Base-by-base conservation (phyloP, 2,113 vertebrate genomes). In the Centropus bengalensis region DNA sequence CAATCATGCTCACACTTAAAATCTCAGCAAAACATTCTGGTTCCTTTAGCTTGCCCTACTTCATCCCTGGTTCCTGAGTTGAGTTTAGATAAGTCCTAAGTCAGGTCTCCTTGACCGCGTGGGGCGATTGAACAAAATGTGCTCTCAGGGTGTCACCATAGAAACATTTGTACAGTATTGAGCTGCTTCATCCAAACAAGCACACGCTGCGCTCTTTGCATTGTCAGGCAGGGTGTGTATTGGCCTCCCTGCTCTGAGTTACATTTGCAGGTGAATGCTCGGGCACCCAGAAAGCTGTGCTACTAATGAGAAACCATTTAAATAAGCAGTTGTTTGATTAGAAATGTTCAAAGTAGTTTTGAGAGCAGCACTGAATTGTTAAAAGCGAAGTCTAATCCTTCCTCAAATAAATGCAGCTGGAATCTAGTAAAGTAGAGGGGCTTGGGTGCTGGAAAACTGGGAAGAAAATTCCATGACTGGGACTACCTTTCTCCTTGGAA, bases 121-220 rank as follows among this genome's bases (percentile, higher is more conserved):
- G 76, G 38, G 68, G 47, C 81, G 52, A 26, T 75, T 32, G 79
- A 88, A 95, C 76, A 91, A 86, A 93, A 83, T 86, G 89, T 90
- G 91, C 79, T 83, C 20, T 67, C 9, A 3, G 45, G 32, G 20
- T 76, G 21, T 94, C 79, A 44, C 91, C 64, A 83, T 81, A 96
- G 93, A 93, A 95, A 95, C 84, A 36, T 59, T 54, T 42, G 45
- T n/a, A 58, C 36, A 67, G 28, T 78, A 44, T 52, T 64, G 70
- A 87, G 59, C 69, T 76, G 75, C 87, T 89, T 85, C 66, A 74
- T 36, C 82, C 63, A 60, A 86, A 78, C 0, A 0, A 49, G 62
- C 62, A 51, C n/a, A 44, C 32, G 47, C 68, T 88, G 71, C 59
- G 42, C 60, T 86, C 82, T n/a, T 75, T 42, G 42, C 70, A 83